These are phyloP conservation scores for Oscheius onirici DNA, from an alignment of 2,888 invertebrate species.

Conservation along the genomic window DNA sequence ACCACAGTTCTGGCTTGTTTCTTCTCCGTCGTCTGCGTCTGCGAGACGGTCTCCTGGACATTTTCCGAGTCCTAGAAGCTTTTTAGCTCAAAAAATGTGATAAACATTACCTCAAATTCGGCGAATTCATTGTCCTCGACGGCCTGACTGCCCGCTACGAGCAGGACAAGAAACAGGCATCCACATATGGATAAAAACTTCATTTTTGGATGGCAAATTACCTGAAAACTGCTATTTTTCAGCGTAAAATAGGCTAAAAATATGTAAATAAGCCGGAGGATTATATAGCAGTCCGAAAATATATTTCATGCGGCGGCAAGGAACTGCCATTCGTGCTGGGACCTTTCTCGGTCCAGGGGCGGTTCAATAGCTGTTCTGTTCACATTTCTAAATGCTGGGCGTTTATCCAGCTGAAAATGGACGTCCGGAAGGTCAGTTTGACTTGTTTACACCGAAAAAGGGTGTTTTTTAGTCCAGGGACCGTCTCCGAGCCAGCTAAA, in stretches of 20 bases:
- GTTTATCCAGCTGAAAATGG: background rate
- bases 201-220: slow-evolving; percentile 7
- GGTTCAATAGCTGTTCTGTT: too few relatives aligned
- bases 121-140: slow-evolving; percentile 63
- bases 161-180: background rate
- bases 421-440: background rate
- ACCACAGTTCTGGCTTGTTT: background rate
- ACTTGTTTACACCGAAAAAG: background rate
- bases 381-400: slow-evolving; percentile 1
- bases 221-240: slow-evolving; percentile 5
- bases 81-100: background rate
- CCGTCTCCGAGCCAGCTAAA: background rate
- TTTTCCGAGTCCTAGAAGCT: slow-evolving; percentile 37
- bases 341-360: too few relatives aligned
- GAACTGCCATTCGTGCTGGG: too few relatives aligned
- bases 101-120: slow-evolving; percentile 57
- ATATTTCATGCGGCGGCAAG: too few relatives aligned
- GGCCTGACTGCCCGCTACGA: background rate
- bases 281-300: too few relatives aligned
- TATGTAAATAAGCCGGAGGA: too few relatives aligned
- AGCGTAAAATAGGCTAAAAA: too few relatives aligned
- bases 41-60: background rate
- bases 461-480: background rate
- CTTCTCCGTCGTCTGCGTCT: background rate
- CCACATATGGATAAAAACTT: background rate